Evolutionary conservation across 2,888 invertebrate species (phyloP).

Genomic region (Phaonia tiefii): DNA sequence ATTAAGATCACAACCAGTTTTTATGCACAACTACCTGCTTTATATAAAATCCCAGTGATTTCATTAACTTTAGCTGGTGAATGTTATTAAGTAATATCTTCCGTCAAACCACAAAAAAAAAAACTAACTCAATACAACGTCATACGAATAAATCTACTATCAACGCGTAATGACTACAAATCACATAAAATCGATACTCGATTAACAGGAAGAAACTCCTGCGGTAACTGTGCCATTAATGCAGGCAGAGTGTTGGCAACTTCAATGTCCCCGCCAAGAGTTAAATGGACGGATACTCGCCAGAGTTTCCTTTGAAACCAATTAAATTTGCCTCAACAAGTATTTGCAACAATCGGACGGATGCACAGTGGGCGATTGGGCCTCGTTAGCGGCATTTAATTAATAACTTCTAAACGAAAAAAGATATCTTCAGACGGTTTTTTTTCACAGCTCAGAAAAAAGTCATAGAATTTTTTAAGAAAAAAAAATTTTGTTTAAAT

Average conservation of each 20-base stretch:
- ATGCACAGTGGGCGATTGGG: too few species aligned
- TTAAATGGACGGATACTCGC: neutral
- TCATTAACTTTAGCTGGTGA: constrained; percentile 18
- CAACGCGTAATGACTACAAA: constrained; percentile 34
- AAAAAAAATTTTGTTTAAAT: too few species aligned
- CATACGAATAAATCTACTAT: constrained; percentile 40
- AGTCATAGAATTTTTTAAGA: too few species aligned
- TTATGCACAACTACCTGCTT: constrained; percentile 30
- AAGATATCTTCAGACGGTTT: too few species aligned
- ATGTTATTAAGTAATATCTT: constrained; percentile 52
- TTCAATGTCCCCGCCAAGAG: neutral
- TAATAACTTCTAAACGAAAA: too few species aligned
- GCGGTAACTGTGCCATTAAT: constrained; percentile 52
- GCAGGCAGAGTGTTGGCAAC: neutral
- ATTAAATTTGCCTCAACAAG: constrained; percentile 53
- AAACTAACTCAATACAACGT: constrained; percentile 19
- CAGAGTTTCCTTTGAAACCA: constrained; percentile 35
- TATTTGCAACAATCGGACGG: too few species aligned
- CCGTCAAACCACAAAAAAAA: constrained; percentile 33
- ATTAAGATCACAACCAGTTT: constrained; percentile 36
- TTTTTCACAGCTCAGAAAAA: too few species aligned
- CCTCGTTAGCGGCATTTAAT: too few species aligned
- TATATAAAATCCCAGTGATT: neutral
- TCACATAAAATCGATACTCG: neutral
- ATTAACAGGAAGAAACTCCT: constrained; percentile 18